Percentiles rank a stretch among this genome's conserved stretches.
Conservation (phyloP, 2,888 invertebrate genomes). For the Clivina fossor region DNA sequence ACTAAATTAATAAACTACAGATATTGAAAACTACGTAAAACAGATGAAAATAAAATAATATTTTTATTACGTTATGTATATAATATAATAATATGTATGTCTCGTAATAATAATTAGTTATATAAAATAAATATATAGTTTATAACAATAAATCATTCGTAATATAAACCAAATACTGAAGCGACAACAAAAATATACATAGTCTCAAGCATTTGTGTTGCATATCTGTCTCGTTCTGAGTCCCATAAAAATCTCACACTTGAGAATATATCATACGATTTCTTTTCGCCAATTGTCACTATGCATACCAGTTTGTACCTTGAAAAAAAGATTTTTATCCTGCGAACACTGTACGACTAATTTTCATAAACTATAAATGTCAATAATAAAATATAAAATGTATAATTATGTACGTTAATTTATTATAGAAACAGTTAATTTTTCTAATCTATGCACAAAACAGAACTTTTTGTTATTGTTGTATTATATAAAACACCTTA, state of each 20-base stretch:
- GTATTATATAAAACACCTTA: too few relatives aligned
- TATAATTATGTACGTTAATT: too few relatives aligned
- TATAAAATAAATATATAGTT: conserved; percentile 20
- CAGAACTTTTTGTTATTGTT: too few relatives aligned
- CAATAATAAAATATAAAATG: too few relatives aligned
- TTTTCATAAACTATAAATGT: too few relatives aligned
- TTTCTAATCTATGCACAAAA: too few relatives aligned
- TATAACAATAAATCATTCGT: conserved; percentile 59
- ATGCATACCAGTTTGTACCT: conserved; percentile 68
- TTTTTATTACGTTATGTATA: conserved; percentile 6
- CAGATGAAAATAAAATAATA: not conserved
- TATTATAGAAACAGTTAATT: too few relatives aligned
- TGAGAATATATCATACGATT: conserved; percentile 64
- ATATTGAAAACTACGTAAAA: not conserved
- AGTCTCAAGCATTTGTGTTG: conserved; percentile 63
- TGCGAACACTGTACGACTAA: too few relatives aligned
- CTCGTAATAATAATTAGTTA: not conserved
- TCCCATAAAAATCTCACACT: conserved; percentile 72
- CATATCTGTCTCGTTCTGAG: conserved; percentile 63
- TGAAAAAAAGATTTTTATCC: too few relatives aligned
- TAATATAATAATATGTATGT: not conserved
- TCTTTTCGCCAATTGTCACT: conserved; percentile 68
- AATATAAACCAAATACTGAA: conserved; percentile 68
- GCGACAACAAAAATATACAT: conserved; percentile 64
- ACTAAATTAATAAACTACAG: not conserved